A percentile compares a stretch with the other conserved stretches of the same genome.
These are phyloP conservation scores for Drosophila sp. DNA, from an alignment of 1,140 invertebrate species.

Conservation along the genomic window DNA sequence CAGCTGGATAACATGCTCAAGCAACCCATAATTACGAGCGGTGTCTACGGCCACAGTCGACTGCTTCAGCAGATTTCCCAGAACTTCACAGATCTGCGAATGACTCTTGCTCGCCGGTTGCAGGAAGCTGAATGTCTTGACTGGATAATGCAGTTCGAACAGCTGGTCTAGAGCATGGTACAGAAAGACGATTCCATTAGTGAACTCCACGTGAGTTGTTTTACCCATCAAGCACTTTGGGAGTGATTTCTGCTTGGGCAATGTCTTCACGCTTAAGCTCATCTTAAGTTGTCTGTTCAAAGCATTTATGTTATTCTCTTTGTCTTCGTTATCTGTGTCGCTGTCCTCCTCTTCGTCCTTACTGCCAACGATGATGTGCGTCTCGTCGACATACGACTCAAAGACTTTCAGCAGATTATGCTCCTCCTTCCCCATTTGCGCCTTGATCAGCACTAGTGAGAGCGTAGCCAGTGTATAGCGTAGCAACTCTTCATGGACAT, in stretches of 20 bases:
- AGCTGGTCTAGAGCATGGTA: conserved; percentile 49
- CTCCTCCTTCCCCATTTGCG: conserved; percentile 2
- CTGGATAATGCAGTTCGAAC: conserved; percentile 49
- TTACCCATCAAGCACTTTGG: not conserved
- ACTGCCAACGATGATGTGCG: not conserved
- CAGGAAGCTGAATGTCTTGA: conserved; percentile 50
- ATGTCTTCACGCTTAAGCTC: not conserved
- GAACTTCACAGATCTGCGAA: conserved; percentile 58
- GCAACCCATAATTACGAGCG: conserved; percentile 36
- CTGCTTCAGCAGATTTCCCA: conserved; percentile 60
- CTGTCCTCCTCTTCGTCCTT: not conserved
- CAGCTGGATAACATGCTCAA: conserved; percentile 48
- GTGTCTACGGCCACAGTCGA: conserved; percentile 38
- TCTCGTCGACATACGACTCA: conserved; percentile 28
- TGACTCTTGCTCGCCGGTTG: conserved; percentile 36
- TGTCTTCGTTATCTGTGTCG: not conserved
- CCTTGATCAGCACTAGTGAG: conserved; percentile 54
- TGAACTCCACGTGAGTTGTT: not conserved
- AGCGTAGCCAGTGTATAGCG: conserved; percentile 42
- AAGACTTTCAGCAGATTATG: conserved; percentile 38
- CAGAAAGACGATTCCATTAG: conserved; percentile 28
- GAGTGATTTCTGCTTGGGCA: not conserved
- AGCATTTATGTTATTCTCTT: conserved; percentile 7
- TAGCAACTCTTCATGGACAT: conserved; percentile 34
- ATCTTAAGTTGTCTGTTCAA: conserved; percentile 13